Evolutionary conservation across 2,113 vertebrate species (phyloP).

Genomic region (Salvelinus alpinus): DNA sequence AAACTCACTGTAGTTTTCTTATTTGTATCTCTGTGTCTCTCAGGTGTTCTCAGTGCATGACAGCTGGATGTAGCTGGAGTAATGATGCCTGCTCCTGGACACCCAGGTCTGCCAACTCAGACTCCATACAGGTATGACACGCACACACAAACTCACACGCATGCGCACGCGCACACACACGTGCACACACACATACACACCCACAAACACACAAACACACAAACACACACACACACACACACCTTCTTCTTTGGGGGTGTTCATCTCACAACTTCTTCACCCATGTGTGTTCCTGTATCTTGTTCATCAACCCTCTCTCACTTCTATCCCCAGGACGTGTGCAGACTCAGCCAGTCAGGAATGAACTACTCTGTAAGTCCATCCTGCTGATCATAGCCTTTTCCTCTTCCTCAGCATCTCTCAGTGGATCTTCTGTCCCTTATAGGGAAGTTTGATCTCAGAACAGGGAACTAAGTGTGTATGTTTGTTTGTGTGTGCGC

Average conservation of each 20-base stretch:
- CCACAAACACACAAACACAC: background rate
- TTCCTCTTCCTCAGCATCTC: background rate
- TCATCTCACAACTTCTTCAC: background rate
- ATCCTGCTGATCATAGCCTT: no score
- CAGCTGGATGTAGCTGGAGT: slow-evolving; percentile 53
- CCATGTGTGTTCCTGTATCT: background rate
- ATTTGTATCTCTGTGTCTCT: slow-evolving; percentile 1
- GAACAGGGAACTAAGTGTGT: slow-evolving; percentile 1
- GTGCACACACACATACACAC: no score
- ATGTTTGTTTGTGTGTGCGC: background rate
- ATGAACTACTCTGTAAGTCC: background rate
- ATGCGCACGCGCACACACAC: no score
- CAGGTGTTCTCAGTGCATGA: slow-evolving; percentile 51
- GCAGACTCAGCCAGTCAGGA: background rate
- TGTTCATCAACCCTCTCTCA: background rate
- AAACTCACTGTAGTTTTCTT: background rate
- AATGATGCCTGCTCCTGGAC: slow-evolving; percentile 42
- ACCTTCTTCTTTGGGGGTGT: background rate
- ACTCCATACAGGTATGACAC: background rate
- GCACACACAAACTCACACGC: no score
- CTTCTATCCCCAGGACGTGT: background rate
- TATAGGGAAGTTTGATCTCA: background rate
- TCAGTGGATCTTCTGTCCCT: background rate
- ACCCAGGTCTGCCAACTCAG: no score
- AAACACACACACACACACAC: background rate